Conservation (phyloP, 2,797 vertebrate species). For the Scarus forsteni region DNA sequence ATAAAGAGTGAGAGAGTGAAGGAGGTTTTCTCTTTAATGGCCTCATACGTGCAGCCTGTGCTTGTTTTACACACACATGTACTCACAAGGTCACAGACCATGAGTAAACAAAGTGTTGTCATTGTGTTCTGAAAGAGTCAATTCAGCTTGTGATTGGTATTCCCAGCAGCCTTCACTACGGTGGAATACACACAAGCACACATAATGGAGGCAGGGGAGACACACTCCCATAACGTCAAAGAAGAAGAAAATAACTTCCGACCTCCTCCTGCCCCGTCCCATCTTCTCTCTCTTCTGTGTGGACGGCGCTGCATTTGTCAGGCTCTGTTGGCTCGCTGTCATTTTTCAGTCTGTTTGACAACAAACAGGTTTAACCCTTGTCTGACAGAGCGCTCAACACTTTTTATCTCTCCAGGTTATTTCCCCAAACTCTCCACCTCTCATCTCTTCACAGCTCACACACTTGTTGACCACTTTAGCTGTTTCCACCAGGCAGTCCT, state of each 20-base stretch:
- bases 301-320: conserved; percentile 41
- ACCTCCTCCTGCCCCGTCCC: conserved; percentile 6
- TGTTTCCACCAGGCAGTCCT: too few relatives aligned
- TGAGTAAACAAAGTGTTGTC: neutral
- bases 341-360: conserved; percentile 58
- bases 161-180: conserved; percentile 14
- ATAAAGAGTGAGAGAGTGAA: conserved; percentile 15
- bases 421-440: conserved; percentile 8
- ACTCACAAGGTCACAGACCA: neutral
- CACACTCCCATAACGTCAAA: conserved; percentile 12
- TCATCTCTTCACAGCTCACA: conserved; percentile 1
- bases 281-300: conserved; percentile 34
- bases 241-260: conserved; percentile 14
- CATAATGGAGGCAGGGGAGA: conserved; percentile 12
- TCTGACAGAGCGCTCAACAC: conserved; percentile 19
- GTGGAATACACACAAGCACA: conserved; percentile 11
- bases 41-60: too few relatives aligned
- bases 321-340: conserved; percentile 40
- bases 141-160: conserved; percentile 23
- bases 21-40: conserved; percentile 5
- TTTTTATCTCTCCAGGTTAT: conserved; percentile 19
- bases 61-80: neutral
- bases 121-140: conserved; percentile 9
- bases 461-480: conserved; percentile 7
- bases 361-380: conserved; percentile 48